These are phyloP conservation scores for Pyrocephalus nanus DNA, from an alignment of 2,797 vertebrate genomes.

Conservation along the genomic window DNA sequence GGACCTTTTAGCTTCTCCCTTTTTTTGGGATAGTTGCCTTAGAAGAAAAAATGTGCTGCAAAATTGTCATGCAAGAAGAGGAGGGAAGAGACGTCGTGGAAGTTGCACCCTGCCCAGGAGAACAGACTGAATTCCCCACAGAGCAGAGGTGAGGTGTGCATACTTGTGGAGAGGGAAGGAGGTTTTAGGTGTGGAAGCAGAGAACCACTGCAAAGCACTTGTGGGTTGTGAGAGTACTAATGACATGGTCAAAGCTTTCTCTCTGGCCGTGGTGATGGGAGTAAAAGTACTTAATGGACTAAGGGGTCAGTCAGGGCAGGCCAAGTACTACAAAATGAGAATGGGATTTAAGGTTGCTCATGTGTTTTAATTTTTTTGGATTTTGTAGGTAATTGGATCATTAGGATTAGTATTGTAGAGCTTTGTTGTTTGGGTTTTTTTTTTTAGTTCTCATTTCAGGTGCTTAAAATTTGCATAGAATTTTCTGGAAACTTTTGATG, in stretches of 20 bases:
- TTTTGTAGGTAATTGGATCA: background rate
- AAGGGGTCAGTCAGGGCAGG: background rate
- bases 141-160: background rate
- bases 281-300: background rate
- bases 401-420: background rate
- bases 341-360: background rate
- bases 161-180: background rate
- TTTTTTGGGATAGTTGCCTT: background rate
- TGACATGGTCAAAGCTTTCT: background rate
- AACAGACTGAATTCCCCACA: fast-evolving
- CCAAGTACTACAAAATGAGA: background rate
- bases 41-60: background rate
- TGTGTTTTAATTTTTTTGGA: background rate
- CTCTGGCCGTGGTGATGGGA: fast-evolving
- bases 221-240: background rate
- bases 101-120: background rate
- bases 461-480: background rate
- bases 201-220: background rate
- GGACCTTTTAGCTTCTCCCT: background rate
- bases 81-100: background rate
- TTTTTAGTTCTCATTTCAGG: background rate
- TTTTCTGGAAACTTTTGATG: background rate
- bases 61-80: background rate
- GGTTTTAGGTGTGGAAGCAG: background rate
- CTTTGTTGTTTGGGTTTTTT: fast-evolving